These are phyloP conservation scores for Mechanitis mazaeus DNA, from an alignment of 2,888 invertebrate genomes.

Conservation along the genomic window DNA sequence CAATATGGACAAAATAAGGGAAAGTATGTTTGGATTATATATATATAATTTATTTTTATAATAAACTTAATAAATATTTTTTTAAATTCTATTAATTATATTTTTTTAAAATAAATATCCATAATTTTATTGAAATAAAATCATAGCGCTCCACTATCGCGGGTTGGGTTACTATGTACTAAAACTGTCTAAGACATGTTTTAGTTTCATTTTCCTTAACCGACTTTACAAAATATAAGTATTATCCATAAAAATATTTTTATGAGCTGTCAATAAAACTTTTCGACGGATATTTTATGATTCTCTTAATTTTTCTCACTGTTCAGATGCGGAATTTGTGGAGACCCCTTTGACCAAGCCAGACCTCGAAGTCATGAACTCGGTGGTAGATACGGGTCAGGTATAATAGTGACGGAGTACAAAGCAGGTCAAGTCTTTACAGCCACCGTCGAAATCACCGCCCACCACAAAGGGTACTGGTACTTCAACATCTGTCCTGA, in stretches of 20 bases:
- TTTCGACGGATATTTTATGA: constrained; percentile 43
- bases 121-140: too few relatives aligned
- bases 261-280: too few relatives aligned
- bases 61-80: constrained; percentile 25
- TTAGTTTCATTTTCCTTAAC: too few relatives aligned
- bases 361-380: constrained; percentile 85
- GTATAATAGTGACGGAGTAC: constrained; percentile 84
- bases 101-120: too few relatives aligned
- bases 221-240: too few relatives aligned
- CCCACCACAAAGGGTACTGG: constrained; percentile 89
- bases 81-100: too few relatives aligned
- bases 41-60: not conserved
- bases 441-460: constrained; percentile 86
- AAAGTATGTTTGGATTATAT: constrained; percentile 58
- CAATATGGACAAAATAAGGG: constrained; percentile 87
- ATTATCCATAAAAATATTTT: too few relatives aligned
- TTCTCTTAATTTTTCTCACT: not conserved
- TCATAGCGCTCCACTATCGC: too few relatives aligned
- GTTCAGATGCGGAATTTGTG: constrained; percentile 85
- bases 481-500: constrained; percentile 88
- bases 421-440: constrained; percentile 79
- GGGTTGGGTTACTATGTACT: too few relatives aligned
- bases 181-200: too few relatives aligned
- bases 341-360: constrained; percentile 84
- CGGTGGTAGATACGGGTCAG: constrained; percentile 87